phyloP scores from a whole-genome alignment of 2,113 vertebrate species.

The Caracal caracal region DNA sequence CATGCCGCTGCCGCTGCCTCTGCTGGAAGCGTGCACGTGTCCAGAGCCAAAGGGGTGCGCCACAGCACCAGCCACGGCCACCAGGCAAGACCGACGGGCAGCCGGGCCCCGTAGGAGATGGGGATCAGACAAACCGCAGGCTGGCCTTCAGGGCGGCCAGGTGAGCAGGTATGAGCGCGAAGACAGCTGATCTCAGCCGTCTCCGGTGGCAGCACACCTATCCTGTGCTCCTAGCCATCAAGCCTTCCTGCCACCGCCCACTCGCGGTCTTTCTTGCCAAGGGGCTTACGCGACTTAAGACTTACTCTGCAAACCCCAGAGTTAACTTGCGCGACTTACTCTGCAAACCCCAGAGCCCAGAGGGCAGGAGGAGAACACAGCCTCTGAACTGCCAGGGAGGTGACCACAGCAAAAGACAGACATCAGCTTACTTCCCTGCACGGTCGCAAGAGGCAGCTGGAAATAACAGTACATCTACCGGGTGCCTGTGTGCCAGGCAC shows the following conservation, averaged over 20 bases:
- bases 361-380: too few relatives aligned
- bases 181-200: background rate
- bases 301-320: background rate
- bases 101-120: rapidly evolving
- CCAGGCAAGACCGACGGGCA: background rate
- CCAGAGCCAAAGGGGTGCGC: background rate
- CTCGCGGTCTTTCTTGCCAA: background rate
- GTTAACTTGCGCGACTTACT: rapidly evolving
- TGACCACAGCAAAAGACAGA: background rate
- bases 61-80: rapidly evolving
- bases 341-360: background rate
- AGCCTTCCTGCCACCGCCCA: background rate
- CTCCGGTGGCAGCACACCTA: background rate
- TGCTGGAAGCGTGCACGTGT: rapidly evolving
- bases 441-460: background rate
- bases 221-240: rapidly evolving
- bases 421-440: rapidly evolving
- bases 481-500: background rate
- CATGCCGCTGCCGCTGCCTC: rapidly evolving
- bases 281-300: rapidly evolving
- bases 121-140: background rate
- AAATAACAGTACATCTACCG: rapidly evolving
- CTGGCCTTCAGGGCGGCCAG: background rate
- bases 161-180: rapidly evolving
- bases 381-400: background rate